phyloP scores from a whole-genome alignment of 2,888 invertebrate genomes.

The Synergus gifuensis region DNA sequence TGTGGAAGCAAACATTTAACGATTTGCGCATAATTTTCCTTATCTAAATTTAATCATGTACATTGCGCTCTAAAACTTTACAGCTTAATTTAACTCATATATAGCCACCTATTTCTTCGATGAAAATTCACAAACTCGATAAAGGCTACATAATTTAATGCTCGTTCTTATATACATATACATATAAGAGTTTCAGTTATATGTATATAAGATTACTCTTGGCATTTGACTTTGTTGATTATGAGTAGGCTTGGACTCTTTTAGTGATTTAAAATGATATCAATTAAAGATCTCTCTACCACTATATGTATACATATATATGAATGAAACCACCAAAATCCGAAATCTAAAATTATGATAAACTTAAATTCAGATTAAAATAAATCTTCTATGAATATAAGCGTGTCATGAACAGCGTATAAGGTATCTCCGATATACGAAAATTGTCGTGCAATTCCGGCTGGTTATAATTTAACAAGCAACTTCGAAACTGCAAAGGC shows the following conservation, averaged over 20 bases:
- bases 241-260: constrained; percentile 21
- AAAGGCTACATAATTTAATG: not conserved
- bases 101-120: not conserved
- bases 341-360: constrained; percentile 3
- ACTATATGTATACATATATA: constrained; percentile 20
- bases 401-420: not conserved
- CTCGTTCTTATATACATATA: not conserved
- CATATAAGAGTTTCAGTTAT: not conserved
- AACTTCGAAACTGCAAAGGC: constrained; percentile 26
- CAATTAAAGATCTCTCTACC: not conserved
- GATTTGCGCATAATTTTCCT: constrained; percentile 18
- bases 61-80: constrained; percentile 9
- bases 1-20: not conserved
- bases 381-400: constrained; percentile 15
- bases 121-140: constrained; percentile 1
- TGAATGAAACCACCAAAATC: constrained; percentile 7
- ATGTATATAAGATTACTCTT: not conserved
- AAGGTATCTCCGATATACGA: constrained; percentile 26
- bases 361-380: not conserved
- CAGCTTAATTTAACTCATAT: constrained; percentile 18
- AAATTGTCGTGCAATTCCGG: constrained; percentile 41
- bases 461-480: constrained; percentile 41
- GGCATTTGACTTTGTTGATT: not conserved
- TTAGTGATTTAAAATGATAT: constrained; percentile 15
- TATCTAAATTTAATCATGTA: constrained; percentile 35